phyloP scores from a whole-genome alignment of 2,888 invertebrate species.

The Lampropteryx suffumata region DNA sequence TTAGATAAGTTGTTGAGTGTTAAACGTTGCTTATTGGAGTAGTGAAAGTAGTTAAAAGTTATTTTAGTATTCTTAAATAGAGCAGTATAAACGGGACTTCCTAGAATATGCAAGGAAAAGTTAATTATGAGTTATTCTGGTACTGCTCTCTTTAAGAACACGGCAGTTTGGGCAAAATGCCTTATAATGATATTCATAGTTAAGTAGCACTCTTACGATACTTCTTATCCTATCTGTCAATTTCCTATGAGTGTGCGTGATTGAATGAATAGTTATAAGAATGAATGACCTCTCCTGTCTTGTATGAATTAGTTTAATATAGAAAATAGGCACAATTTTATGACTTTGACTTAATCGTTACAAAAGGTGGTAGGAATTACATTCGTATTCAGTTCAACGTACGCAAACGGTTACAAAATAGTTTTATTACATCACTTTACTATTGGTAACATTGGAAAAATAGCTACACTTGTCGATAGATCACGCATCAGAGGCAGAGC shows the following conservation, averaged over 20 bases:
- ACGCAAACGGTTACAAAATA: slow-evolving; percentile 3
- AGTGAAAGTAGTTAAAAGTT: slow-evolving; percentile 4
- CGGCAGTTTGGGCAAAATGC: not conserved
- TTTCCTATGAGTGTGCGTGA: slow-evolving; percentile 29
- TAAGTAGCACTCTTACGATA: slow-evolving; percentile 17
- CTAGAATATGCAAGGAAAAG: too few species aligned
- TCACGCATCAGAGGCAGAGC: not conserved
- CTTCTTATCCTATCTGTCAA: slow-evolving; percentile 32
- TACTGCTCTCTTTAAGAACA: slow-evolving; percentile 1
- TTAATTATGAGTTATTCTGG: too few species aligned
- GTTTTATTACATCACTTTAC: not conserved
- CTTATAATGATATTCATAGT: slow-evolving; percentile 12
- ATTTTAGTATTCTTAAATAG: not conserved
- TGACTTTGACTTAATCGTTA: not conserved
- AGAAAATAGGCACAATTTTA: not conserved
- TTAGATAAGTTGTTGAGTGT: slow-evolving; percentile 30
- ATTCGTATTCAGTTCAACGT: not conserved
- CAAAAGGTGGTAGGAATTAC: not conserved
- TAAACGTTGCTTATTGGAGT: slow-evolving; percentile 19
- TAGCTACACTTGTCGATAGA: slow-evolving; percentile 1
- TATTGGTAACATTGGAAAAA: slow-evolving; percentile 5
- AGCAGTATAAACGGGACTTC: not conserved
- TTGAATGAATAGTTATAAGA: slow-evolving; percentile 8
- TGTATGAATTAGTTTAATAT: not conserved
- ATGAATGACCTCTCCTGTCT: slow-evolving; percentile 9